Base-by-base conservation (phyloP, 2,113 vertebrate species). In the Vidua chalybeata region DNA sequence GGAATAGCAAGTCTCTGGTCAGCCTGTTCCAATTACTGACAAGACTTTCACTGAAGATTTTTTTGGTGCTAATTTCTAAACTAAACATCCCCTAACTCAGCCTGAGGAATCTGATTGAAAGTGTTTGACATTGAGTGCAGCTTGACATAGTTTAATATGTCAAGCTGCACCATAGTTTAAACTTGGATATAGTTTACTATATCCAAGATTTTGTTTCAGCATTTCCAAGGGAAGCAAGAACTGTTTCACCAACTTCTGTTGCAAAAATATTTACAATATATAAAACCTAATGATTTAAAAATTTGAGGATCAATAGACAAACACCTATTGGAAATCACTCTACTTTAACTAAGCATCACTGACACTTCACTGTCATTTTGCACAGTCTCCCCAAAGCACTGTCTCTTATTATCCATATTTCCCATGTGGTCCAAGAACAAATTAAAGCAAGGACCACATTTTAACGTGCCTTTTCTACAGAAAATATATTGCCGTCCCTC, bases 371-470 rank as follows among this genome's bases (percentile, higher is more conserved):
- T 84, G 68, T 67, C 88, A 84, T 93, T 93, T 86, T 81, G 51
- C 39, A 64, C 10, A 55, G 28, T 37, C 75, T 84, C 59, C 68
- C 51, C 59, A 55, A 0, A 33, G 85, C 58, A 67, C 21, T 23
- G 39, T 63, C 69, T 87, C 59, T 90, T 83, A 77, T 85, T 90
- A 90, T 39, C 33, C 45, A 14, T 63, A 93, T 94, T 93, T 92
- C 90, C 93, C 92, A 88, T 22, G 26, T 43, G 79, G 66, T 80
- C 74, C 35, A 67, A 85, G 72, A 91, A n/a, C 78, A 91, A 90
- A 95, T 94, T 95, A 96, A 83, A 97, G 86, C 55, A 86, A 88
- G 93, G 85, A 68, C 45, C 84, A 59, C n/a, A 73, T 68, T 93
- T 91, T 91, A 94, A 66, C 3, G 12, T 69, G 52, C 41, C 93